Conservation (phyloP, 2,888 invertebrate genomes). For the Chamaedrilus cognettii region DNA sequence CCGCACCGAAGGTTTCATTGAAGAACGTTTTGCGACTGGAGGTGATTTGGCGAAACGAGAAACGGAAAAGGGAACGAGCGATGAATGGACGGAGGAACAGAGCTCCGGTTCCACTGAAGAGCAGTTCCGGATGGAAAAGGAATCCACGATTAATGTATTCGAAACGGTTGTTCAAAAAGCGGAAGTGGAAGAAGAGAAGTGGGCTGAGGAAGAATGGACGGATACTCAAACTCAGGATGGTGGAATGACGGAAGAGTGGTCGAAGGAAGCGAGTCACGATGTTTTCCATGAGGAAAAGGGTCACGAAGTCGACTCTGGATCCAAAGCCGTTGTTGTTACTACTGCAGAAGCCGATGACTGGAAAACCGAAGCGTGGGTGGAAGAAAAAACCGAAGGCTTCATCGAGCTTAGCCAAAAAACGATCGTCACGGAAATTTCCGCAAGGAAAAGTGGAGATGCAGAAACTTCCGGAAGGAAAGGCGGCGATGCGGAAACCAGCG, state of each 20-base stretch:
- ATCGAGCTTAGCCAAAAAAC: too few relatives aligned
- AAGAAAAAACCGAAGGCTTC: constrained; percentile 1
- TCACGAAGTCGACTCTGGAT: too few relatives aligned
- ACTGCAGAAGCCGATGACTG: not conserved
- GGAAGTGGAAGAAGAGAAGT: not conserved
- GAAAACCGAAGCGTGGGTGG: constrained; percentile 1
- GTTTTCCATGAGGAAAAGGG: too few relatives aligned
- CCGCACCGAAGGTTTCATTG: not conserved
- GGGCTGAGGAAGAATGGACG: not conserved
- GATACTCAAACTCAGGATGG: too few relatives aligned
- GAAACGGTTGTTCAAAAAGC: not conserved
- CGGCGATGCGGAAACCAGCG: not conserved
- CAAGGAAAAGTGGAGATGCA: too few relatives aligned
- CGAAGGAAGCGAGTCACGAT: too few relatives aligned
- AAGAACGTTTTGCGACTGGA: not conserved
- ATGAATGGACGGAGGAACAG: constrained; percentile 5
- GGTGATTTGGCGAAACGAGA: not conserved
- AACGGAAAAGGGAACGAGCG: not conserved
- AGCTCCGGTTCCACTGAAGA: not conserved
- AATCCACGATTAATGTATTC: too few relatives aligned
- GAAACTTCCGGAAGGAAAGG: too few relatives aligned
- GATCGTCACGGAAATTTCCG: too few relatives aligned
- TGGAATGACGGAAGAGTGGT: too few relatives aligned
- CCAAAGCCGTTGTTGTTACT: too few relatives aligned
- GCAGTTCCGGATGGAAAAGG: not conserved